Base-by-base conservation (phyloP, 2,113 vertebrate genomes). In the Cynoglossus semilaevis region DNA sequence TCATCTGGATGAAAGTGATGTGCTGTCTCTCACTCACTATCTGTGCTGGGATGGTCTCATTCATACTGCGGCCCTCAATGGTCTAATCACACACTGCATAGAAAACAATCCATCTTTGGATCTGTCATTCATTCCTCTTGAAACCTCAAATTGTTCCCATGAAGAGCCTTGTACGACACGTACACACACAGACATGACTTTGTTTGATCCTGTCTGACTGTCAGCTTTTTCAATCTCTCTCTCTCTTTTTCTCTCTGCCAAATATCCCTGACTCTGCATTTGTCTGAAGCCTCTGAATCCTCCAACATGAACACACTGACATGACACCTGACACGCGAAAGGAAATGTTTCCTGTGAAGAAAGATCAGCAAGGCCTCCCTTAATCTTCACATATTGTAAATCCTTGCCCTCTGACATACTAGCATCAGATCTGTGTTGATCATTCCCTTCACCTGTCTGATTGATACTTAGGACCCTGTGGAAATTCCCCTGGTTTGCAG, bases 71-170 rank as follows among this genome's bases (percentile, higher is more conserved):
- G 72, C 79, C 69, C 78, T 83, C 82, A 91, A 89, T 84, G 74
- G 80, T 55, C 78, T 84, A 89, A 89, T 89, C 82, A 87, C 81
- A 86, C 72, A 65, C 82, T 46, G 48, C 79, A 89, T 80, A 74
- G 80, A 88, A 88, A 89, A 89, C 72, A 86, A 86, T 89, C 87
- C 81, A 83, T 88, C 84, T 90, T 77, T 84, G 65, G 38, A 82
- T 87, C 84, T 88, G 88, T 88, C 84, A 86, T 85, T 63, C 68
- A 53, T 74, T 88, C 85, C 75, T 77, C 82, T 85, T 87, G 77
- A 89, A 90, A 83, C 81, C 82, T 55, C 67, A 88, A 90, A 91
- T 90, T 88, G 85, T 77, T 90, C 86, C 87, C 86, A 88, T 88
- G 74, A 91, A 84, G 56, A 19, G 19, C 17, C n/a, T 14, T 55